A percentile compares a stretch with the other conserved stretches of the same genome.
Evolutionary conservation across 2,797 vertebrate species (phyloP).

Genomic region (Typhlichthys eigenmanni): DNA sequence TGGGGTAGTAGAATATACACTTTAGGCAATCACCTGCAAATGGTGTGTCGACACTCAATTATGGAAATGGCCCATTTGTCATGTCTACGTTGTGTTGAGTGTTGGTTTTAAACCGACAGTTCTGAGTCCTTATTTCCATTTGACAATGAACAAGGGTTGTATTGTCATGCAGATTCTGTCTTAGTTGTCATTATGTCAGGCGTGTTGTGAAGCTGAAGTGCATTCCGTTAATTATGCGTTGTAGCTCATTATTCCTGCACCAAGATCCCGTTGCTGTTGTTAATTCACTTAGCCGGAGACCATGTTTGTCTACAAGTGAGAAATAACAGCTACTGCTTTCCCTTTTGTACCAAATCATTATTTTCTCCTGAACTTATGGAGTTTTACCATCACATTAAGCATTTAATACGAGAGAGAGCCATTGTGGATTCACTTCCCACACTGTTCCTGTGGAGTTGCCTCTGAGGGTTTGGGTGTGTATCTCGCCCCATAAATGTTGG

Average conservation of each 20-base stretch:
- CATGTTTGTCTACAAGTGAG: slow-evolving; percentile 10
- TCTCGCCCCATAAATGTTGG: slow-evolving; percentile 32
- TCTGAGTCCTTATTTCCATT: slow-evolving; percentile 25
- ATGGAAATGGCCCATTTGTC: slow-evolving; percentile 55
- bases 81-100: slow-evolving; percentile 36
- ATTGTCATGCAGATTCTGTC: not conserved
- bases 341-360: not conserved
- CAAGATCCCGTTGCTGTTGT: slow-evolving; percentile 6
- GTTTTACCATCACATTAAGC: slow-evolving; percentile 5
- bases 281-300: slow-evolving; percentile 26
- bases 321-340: slow-evolving; percentile 20
- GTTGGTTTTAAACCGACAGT: slow-evolving; percentile 20
- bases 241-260: slow-evolving; percentile 4
- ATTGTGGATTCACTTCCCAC: slow-evolving; percentile 13
- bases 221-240: slow-evolving; percentile 33
- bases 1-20: slow-evolving; percentile 52
- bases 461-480: slow-evolving; percentile 29
- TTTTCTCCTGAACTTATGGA: not conserved
- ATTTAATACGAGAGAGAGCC: slow-evolving; percentile 9
- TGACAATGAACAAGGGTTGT: slow-evolving; percentile 8
- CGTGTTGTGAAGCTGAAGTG: slow-evolving; percentile 18
- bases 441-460: slow-evolving; percentile 32
- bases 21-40: slow-evolving; percentile 43
- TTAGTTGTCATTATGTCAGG: not conserved
- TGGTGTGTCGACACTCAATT: slow-evolving; percentile 50